phyloP scores from a whole-genome alignment of 2,113 vertebrate genomes.

The Heterochromis multidens region DNA sequence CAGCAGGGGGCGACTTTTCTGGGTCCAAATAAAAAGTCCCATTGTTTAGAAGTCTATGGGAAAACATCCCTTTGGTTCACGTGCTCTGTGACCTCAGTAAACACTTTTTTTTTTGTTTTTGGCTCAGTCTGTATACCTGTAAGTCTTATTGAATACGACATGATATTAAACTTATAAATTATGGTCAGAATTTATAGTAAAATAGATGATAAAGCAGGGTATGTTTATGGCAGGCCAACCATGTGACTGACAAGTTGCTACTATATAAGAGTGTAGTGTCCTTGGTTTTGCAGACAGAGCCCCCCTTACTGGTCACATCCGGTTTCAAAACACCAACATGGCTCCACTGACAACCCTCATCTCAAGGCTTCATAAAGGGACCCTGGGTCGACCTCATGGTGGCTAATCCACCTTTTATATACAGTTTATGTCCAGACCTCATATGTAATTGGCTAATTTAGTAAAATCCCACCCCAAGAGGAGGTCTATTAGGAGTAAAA shows the following conservation, averaged over 20 bases:
- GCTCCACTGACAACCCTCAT: rapidly evolving
- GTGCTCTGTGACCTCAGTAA: background rate
- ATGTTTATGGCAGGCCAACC: rapidly evolving
- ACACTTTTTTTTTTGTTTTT: no score
- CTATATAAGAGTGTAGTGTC: no score
- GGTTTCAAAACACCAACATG: background rate
- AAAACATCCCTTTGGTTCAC: background rate
- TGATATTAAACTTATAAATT: background rate
- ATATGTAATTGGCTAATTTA: background rate
- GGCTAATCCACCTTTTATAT: background rate
- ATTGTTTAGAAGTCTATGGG: background rate
- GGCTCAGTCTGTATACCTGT: no score
- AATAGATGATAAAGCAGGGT: rapidly evolving
- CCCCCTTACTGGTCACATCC: no score
- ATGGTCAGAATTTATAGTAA: background rate
- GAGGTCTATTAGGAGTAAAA: background rate
- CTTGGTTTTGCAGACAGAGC: no score
- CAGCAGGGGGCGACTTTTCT: background rate
- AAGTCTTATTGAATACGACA: background rate
- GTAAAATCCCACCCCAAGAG: background rate
- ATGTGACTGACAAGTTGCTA: background rate
- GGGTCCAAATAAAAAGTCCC: no score
- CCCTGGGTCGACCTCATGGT: background rate
- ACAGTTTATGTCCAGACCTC: background rate
- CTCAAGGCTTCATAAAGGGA: background rate